Evolutionary conservation across 2,888 invertebrate species (phyloP).

Genomic region (Acleris holmiana): DNA sequence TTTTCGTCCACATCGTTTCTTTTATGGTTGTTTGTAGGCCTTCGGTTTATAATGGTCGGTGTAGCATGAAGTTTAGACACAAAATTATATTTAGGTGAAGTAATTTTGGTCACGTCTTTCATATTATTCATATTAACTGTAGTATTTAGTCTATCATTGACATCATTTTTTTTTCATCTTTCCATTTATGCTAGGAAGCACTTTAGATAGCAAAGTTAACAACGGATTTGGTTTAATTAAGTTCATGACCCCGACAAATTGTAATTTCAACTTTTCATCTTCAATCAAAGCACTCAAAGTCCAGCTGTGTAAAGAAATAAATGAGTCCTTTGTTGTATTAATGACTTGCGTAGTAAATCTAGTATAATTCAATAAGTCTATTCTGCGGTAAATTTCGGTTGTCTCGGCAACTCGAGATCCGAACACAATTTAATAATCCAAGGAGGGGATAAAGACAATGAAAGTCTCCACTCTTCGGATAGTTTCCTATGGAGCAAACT

Average conservation of each 20-base stretch:
- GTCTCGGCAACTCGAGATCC: constrained; percentile 35
- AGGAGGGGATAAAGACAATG: constrained; percentile 56
- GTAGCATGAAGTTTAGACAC: background rate
- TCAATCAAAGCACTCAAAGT: constrained; percentile 18
- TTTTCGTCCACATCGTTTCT: background rate
- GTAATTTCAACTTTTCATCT: constrained; percentile 19
- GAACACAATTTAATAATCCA: constrained; percentile 51
- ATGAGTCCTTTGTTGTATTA: constrained; percentile 26
- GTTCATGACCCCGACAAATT: background rate
- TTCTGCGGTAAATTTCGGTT: constrained; percentile 19
- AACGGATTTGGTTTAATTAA: background rate
- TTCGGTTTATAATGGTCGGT: constrained; percentile 11
- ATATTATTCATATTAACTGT: background rate
- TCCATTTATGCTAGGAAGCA: background rate
- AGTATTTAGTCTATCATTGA: too few species aligned
- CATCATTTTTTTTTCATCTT: too few species aligned
- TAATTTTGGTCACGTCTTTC: background rate
- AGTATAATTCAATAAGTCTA: constrained; percentile 48
- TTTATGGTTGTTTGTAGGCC: constrained; percentile 16
- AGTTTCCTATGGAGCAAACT: constrained; percentile 55
- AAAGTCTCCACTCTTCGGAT: constrained; percentile 49
- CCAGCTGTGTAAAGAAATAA: constrained; percentile 16
- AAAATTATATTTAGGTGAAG: background rate
- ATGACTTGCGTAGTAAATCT: constrained; percentile 35
- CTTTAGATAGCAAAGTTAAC: too few species aligned